Evolutionary conservation across 53 echinoderm and acorn worm species (phyloP), one percentile per base, ranked within the genome.

Genomic region (Astropecten irregularis): DNA sequence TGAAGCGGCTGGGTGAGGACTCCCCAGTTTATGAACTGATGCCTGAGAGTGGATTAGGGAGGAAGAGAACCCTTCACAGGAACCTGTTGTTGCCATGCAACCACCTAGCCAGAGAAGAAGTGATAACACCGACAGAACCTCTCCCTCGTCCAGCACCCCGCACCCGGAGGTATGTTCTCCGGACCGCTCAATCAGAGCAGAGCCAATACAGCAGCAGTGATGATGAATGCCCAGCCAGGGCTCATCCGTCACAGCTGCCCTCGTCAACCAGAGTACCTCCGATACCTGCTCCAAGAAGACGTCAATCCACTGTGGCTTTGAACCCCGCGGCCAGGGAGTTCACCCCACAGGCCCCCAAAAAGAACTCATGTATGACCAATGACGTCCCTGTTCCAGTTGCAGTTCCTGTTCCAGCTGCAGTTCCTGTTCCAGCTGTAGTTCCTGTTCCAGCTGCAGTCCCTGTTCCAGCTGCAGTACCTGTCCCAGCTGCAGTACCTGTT

Each of bases 21-120:
- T 53, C 37, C 2, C 74, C 74, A 0, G 61, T 81, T 27, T 81
- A 81, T 16, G 62, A 62, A 46, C 48, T 83, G 14, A 25, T 21
- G 9, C 83, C 66, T 7, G 83, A 66, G 64, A 82, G 28, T 47
- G 83, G 68, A 19, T 26, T 7, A 13, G 83, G 83, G 15, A 66
- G 83, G 44, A 25, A 9, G 7, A 46, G 37, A 49, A 67, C 36
- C 11, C 67, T 82, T 18, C 83, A 67, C 16, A 42, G 83, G 4
- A 79, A 79, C 31, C 61, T 79, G 29, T 19, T 79, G 25, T 46
- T 60, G 16, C 79, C 79, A 27, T 60, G 76, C 37, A 46, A 22
- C 31, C 2, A 47, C 26, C 70, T 70, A 42, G 18, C 34, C 13
- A 6, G 20, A 13, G 63, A 63, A 31, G 63, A 32, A n/a, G 10